Base-by-base conservation (phyloP, 2,113 vertebrate species). In the Ophiodon elongatus region DNA sequence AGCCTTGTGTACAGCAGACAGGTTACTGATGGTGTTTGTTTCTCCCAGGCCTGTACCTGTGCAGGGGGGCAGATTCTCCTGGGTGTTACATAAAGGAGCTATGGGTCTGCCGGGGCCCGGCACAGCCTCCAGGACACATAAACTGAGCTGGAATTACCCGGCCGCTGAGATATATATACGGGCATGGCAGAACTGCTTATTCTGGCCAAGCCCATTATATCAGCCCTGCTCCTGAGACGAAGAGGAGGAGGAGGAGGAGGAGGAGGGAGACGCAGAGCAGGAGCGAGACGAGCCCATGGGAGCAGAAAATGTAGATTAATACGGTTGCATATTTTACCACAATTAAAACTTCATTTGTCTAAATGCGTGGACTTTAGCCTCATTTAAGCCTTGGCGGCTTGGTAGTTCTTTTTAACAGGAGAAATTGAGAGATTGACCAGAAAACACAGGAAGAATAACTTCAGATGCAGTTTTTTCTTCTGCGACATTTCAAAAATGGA, bases 11-110 rank as follows among this genome's bases (percentile, higher is more conserved):
- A 73, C 75, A 47, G 72, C 81, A 90, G 94, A 93, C 91, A 93
- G 93, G 92, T 96, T 95, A 95, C 95, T 93, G 94, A 95, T 95
- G 94, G 88, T 93, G 94, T 95, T 95, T 95, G 93, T 94, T 94
- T 94, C 93, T 93, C 89, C 70, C 72, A 91, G 91, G 89, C 90
- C 91, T 71, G 90, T 93, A 90, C 92, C 93, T 92, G 92, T 78
- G 88, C 89, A 88, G 92, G 91, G 92, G 92, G 93, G 90, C 87
- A 88, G 77, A 88, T 89, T 85, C 95, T 94, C 93, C 88, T 87
- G 93, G 92, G 94, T 90, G 88, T 93, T 94, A 91, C 94, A 91
- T 92, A 93, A 91, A 93, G 93, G 91, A 94, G 88, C 86, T 90
- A 92, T 90, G 89, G 89, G 84, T 89, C 93, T 92, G 67, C 87